Base-by-base conservation (phyloP, 2,888 invertebrate species). In the Phanerotoma sp. region DNA sequence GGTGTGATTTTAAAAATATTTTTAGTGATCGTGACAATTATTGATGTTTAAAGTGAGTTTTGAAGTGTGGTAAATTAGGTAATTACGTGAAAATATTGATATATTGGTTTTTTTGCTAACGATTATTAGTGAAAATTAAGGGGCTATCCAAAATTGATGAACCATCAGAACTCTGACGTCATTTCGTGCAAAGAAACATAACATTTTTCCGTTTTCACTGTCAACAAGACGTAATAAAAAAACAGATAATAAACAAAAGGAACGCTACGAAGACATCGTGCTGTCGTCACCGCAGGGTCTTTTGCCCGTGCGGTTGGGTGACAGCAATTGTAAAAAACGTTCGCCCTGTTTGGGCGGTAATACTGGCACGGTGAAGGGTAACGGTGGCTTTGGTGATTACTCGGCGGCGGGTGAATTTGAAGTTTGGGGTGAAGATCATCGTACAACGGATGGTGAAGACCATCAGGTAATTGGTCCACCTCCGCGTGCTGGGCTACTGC, bases 371-470 rank as follows among this genome's bases (percentile, higher is more conserved):
- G 74, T 75, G 75, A 75, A 75, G 75, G 75, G 74, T 62, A 75
- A 72, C 71, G 71, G 75, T 66, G 72, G 73, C 60, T 77, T 73
- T 66, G 75, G 74, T 60, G 77, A 77, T 59, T 77, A 76, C 60
- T 75, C 77, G 66, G 77, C 77, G 64, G 76, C 75, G 58, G 75
- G 76, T 53, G 77, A 77, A 66, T 74, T 77, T 62, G 77, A 77
- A 57, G 74, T 77, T 64, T 77, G 77, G 77, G 75, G 74, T 56
- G 77, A 77, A 62, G 77, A 77, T 53, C 71, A 70, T 52, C 68
- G 64, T 58, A 56, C 70, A 61, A 35, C 63, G 63, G 63, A 63
- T 63, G 63, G 63, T 63, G 60, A 72, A 68, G 73, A 72, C 55
- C 64, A 60, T 50, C 61, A 63, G 60, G 60, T 59, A 56, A 46